phyloP scores from a whole-genome alignment of 2,888 invertebrate genomes.

The Drosophila monieri region DNA sequence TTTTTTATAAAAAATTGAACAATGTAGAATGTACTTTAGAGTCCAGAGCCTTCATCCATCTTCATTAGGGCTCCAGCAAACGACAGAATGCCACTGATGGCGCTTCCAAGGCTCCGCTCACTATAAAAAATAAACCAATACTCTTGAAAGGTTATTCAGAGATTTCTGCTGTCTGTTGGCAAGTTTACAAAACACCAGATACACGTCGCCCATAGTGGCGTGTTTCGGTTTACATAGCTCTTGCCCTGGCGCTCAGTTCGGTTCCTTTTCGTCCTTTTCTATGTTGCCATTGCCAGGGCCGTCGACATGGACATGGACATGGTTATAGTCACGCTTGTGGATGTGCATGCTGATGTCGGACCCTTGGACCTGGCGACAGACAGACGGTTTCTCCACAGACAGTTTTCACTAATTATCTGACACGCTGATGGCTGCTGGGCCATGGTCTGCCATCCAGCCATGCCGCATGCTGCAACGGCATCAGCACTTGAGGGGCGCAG shows the following conservation, averaged over 20 bases:
- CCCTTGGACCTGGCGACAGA: slow-evolving; percentile 61
- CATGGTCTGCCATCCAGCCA: slow-evolving; percentile 13
- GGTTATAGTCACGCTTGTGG: slow-evolving; percentile 38
- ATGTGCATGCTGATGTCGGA: slow-evolving; percentile 43
- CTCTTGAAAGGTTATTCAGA: not conserved
- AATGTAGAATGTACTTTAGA: not conserved
- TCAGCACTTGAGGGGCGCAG: slow-evolving; percentile 10
- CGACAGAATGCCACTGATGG: slow-evolving; percentile 2
- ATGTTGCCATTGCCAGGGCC: slow-evolving; percentile 38
- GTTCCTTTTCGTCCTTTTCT: slow-evolving; percentile 3
- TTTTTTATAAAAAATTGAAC: too few relatives aligned
- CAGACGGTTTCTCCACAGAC: slow-evolving; percentile 70
- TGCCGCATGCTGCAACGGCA: not conserved
- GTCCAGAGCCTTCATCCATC: not conserved
- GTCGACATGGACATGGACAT: slow-evolving; percentile 29
- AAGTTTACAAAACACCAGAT: not conserved
- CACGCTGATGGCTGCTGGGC: slow-evolving; percentile 60
- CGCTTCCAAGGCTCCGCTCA: not conserved
- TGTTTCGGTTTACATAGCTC: slow-evolving; percentile 9
- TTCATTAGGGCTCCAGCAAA: not conserved
- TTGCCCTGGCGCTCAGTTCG: slow-evolving; percentile 11
- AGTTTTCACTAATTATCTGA: slow-evolving; percentile 78
- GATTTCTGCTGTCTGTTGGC: not conserved
- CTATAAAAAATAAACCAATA: slow-evolving; percentile 2
- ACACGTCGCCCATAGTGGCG: slow-evolving; percentile 21